These are phyloP conservation scores for Lasioglossum calceatum DNA, from an alignment of 2,888 invertebrate species.

Conservation along the genomic window DNA sequence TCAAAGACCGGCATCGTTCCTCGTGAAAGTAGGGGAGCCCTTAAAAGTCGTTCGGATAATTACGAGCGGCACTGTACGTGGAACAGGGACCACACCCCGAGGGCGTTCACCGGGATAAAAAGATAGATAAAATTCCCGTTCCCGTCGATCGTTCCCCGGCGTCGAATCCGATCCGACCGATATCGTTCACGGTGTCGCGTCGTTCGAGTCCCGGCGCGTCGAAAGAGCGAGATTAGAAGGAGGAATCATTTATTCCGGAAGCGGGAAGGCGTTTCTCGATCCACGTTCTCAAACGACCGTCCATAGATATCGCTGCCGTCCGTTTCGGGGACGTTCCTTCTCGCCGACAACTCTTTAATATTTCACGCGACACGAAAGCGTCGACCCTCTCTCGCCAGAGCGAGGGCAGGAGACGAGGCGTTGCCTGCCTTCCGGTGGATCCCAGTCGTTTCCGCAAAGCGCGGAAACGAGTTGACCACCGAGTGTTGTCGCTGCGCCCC, in stretches of 20 bases:
- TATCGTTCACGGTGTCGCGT: neutral
- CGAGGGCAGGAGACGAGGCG: neutral
- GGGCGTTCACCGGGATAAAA: neutral
- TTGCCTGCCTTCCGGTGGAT: conserved; percentile 43
- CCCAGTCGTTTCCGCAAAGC: conserved; percentile 33
- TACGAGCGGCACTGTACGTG: neutral
- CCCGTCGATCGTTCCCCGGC: neutral
- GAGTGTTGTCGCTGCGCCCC: conserved; percentile 45
- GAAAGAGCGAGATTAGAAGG: conserved; percentile 20
- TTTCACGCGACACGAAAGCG: conserved; percentile 42
- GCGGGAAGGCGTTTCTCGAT: conserved; percentile 30
- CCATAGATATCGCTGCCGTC: conserved; percentile 13
- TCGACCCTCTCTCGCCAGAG: neutral
- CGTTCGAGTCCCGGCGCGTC: neutral
- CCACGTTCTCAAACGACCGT: conserved; percentile 18
- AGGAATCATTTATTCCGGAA: conserved; percentile 23
- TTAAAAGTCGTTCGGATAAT: conserved; percentile 1
- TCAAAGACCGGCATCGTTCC: neutral
- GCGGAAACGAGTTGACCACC: conserved; percentile 53
- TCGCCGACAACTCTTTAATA: conserved; percentile 46
- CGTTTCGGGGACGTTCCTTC: neutral
- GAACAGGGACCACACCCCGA: neutral
- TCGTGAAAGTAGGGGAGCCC: neutral
- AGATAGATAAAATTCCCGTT: conserved; percentile 12
- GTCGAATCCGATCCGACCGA: conserved; percentile 9